Evolutionary conservation across 2,888 invertebrate species (phyloP), one percentile per base, ranked within the genome.

Genomic region (Aricia artaxerxes): DNA sequence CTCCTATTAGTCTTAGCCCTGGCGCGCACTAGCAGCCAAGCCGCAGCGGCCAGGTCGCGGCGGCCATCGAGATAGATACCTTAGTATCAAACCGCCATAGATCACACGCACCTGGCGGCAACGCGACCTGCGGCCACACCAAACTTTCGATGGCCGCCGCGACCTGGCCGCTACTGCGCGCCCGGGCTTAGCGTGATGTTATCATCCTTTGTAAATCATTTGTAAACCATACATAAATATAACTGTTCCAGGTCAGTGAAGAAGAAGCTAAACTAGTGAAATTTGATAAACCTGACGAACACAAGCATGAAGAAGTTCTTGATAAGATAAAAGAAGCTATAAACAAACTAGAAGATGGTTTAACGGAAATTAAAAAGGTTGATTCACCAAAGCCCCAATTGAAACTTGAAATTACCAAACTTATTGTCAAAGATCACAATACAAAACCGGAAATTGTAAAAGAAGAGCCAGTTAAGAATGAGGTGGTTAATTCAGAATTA

Each of bases 311-410:
- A 81, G 87, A 90, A 84, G 92, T 91, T 0, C 89, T 94, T 64
- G 91, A 90, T 82, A 89, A 89, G 83, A 93, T 94, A 61, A 93
- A 92, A 84, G 91, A 93, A 84, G 93, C 86, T 0, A 93, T 93
- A 69, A 90, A 86, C 73, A 94, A 93, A 87, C 83, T 94, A 40
- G 93, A 94, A 83, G 91, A 86, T 60, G 90, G 91, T 73, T 83
- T 92, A 44, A 89, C 85, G 79, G 84, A 88, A 79, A 83, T 83
- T 2, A 87, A 86, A 78, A 86, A 85, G 60, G 79, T 82, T 0
- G 80, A 81, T 73, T 85, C 87, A 1, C 87, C 88, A 0, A 87
- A 85, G 80, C 79, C 81, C 0, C 85, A 85, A 78, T 69, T 84
- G 4, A 82, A 84, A 82, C 77, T 82, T n/a, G 84, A 84, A 77